Percentiles rank a stretch among this genome's conserved stretches.
These are phyloP conservation scores for Tenualosa ilisha DNA, from an alignment of 2,797 vertebrate species.

Conservation along the genomic window DNA sequence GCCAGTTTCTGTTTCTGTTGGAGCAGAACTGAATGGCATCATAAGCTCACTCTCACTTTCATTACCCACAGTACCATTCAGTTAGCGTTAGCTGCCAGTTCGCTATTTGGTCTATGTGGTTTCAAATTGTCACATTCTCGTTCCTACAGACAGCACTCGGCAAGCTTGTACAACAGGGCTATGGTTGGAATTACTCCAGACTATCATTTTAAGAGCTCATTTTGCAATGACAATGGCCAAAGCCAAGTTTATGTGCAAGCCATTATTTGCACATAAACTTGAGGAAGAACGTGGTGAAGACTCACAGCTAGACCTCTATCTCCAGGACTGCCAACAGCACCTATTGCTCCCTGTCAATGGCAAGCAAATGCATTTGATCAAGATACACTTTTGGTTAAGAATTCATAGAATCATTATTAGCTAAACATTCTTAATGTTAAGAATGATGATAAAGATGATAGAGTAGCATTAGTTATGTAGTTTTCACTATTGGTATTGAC, in stretches of 20 bases:
- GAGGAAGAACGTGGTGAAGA: constrained; percentile 32
- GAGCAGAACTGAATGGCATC: too few relatives aligned
- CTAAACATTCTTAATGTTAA: not conserved
- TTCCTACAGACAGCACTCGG: too few relatives aligned
- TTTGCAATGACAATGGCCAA: not conserved
- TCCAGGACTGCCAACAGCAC: constrained; percentile 64
- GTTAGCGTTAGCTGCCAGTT: too few relatives aligned
- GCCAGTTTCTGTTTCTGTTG: too few relatives aligned
- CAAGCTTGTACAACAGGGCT: too few relatives aligned
- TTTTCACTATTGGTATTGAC: not conserved
- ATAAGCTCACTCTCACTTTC: too few relatives aligned
- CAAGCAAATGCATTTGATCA: constrained; percentile 28
- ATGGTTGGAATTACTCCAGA: too few relatives aligned
- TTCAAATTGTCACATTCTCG: too few relatives aligned
- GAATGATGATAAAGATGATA: not conserved
- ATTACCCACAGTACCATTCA: too few relatives aligned
- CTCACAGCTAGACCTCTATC: constrained; percentile 72
- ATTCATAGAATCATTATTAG: not conserved
- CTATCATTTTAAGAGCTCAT: not conserved
- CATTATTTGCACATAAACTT: not conserved
- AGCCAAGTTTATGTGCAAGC: not conserved
- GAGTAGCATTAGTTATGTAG: not conserved
- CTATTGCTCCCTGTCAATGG: constrained; percentile 68
- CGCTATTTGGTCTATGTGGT: too few relatives aligned
- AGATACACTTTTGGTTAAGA: not conserved